Evolutionary conservation across 2,113 vertebrate species (phyloP).

Genomic region (Helogale parvula): DNA sequence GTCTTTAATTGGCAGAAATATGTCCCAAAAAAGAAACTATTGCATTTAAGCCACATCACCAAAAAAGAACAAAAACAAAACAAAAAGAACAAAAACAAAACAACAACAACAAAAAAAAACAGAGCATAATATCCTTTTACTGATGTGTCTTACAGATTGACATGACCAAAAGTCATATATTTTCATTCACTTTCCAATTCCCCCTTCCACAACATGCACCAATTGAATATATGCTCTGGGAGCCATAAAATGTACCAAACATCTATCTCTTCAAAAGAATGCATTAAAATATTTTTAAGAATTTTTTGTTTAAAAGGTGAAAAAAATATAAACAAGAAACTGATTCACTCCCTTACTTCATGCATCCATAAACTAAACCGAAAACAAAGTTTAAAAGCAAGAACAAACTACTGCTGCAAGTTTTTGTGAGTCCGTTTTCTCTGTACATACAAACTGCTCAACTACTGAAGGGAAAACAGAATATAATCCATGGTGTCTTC

Average conservation of each 20-base stretch:
- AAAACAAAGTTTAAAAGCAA: conserved; percentile 88
- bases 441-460: conserved; percentile 93
- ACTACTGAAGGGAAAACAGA: conserved; percentile 85
- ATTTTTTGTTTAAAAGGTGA: conserved; percentile 82
- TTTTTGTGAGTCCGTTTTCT: conserved; percentile 91
- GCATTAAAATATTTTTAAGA: conserved; percentile 84
- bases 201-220: conserved; percentile 80
- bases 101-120: conserved; percentile 72
- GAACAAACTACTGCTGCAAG: conserved; percentile 88
- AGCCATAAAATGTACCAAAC: conserved; percentile 88
- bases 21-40: conserved; percentile 85
- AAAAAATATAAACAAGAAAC: conserved; percentile 85
- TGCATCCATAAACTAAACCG: conserved; percentile 89
- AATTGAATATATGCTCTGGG: conserved; percentile 84
- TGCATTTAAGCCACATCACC: conserved; percentile 87
- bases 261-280: conserved; percentile 85
- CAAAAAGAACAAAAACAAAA: neutral
- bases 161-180: conserved; percentile 70
- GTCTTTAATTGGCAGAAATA: conserved; percentile 87
- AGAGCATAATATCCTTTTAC: conserved; percentile 86
- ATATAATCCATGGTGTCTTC: conserved; percentile 84
- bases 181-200: conserved; percentile 74
- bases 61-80: conserved; percentile 82
- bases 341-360: conserved; percentile 89
- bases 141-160: conserved; percentile 79